These are phyloP conservation scores for Drosophila nasuta DNA, from an alignment of 1,140 invertebrate genomes.

Conservation along the genomic window DNA sequence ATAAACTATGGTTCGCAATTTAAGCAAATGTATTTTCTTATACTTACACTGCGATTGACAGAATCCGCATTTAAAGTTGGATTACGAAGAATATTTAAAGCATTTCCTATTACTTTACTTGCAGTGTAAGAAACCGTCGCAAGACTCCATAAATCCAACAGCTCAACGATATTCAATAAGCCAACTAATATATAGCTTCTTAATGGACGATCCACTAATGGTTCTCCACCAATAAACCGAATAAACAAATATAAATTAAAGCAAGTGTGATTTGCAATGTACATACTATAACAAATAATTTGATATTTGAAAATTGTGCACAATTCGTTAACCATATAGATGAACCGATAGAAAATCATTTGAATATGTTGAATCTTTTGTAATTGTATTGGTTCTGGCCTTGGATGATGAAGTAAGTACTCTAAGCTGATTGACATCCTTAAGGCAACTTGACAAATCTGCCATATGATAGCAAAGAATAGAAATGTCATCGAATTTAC, in stretches of 20 bases:
- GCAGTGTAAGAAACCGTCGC: not conserved
- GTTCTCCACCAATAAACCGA: not conserved
- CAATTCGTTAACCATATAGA: not conserved
- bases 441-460: not conserved
- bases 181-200: too few relatives aligned
- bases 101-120: not conserved
- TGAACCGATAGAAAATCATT: slow-evolving; percentile 3
- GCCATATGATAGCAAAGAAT: not conserved
- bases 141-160: slow-evolving; percentile 4
- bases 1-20: not conserved
- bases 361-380: not conserved
- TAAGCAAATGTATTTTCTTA: not conserved
- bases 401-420: not conserved
- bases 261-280: not conserved
- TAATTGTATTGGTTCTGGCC: not conserved
- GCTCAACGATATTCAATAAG: not conserved
- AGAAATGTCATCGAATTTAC: not conserved
- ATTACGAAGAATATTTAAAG: not conserved
- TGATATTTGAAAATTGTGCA: slow-evolving; percentile 23
- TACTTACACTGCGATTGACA: slow-evolving; percentile 50
- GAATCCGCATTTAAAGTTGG: not conserved
- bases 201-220: not conserved
- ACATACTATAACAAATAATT: not conserved
- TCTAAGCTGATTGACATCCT: not conserved
- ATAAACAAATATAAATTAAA: not conserved